A percentile compares a stretch with the other conserved stretches of the same genome.
Conservation (phyloP, 1,140 invertebrate species). For the Campoletis sonorensis region DNA sequence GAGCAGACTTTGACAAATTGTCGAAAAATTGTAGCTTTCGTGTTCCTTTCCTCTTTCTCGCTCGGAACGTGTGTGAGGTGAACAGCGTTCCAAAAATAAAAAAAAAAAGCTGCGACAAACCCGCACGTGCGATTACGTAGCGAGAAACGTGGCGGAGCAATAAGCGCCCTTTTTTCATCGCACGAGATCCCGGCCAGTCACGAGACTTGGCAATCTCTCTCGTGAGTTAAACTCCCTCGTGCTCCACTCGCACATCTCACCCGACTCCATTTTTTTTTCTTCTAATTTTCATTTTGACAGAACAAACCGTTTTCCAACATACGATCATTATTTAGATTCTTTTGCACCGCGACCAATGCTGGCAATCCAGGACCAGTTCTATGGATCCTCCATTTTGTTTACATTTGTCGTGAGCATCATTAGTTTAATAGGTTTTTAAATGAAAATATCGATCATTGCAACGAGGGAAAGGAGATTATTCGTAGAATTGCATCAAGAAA, state of each 20-base stretch:
- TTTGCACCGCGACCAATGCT: neutral
- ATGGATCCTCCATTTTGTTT: neutral
- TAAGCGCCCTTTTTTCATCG: neutral
- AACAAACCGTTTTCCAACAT: conserved; percentile 50
- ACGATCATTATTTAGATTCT: conserved; percentile 50
- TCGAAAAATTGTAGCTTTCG: conserved; percentile 66
- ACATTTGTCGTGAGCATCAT: neutral
- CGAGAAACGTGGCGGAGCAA: conserved; percentile 8
- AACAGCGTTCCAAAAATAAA: neutral
- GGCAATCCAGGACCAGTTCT: neutral
- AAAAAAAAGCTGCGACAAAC: conserved; percentile 9
- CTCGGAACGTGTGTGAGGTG: neutral
- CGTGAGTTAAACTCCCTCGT: neutral
- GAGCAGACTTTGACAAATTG: conserved; percentile 74
- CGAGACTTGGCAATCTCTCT: conserved; percentile 31
- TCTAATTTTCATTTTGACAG: neutral
- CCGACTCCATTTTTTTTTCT: neutral
- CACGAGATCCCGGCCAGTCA: neutral
- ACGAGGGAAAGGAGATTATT: too few relatives aligned
- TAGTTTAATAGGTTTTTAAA: too few relatives aligned
- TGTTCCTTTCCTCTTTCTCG: conserved; percentile 32
- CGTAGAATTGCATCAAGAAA: too few relatives aligned
- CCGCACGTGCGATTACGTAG: conserved; percentile 37
- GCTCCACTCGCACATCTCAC: conserved; percentile 27
- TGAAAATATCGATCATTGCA: too few relatives aligned